Evolutionary conservation across 2,888 invertebrate species (phyloP), one percentile per base, ranked within the genome.

Genomic region (Clistopyga incitator): DNA sequence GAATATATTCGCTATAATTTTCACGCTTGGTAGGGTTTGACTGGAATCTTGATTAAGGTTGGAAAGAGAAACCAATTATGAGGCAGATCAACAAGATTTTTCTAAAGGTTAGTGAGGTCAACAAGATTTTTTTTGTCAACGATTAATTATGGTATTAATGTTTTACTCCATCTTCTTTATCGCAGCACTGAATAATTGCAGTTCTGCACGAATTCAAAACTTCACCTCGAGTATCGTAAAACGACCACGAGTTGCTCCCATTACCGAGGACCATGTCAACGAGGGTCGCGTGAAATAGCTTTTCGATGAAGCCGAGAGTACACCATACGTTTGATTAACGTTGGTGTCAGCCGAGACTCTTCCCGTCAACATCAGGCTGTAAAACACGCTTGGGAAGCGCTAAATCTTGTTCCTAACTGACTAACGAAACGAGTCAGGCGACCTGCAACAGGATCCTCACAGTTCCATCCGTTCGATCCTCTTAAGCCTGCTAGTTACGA

Each of bases 281-380:
- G 3, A 4, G 34, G 4, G 23, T 38, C 29, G 20, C 13, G 47
- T 15, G 47, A 34, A 59, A 34, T 18, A 45, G 34, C 52, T 13
- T 56, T 34, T 59, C 15, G 59, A 68, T 59, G 45, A 34, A n/a
- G 18, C 18, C 59, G 56, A 34, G 38, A 25, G 65, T 42, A 68
- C 59, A 34, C 59, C 45, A 47, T 59, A 47, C 25, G 47, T 47
- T 68, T 77, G 77, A 68, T 67, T 45, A 68, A 77, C 56, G 50
- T 42, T n/a, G 56, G 20, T 77, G 34, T 56, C 34, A 20, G 45
- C 25, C 56, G 45, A 45, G 59, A 52, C 29, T 25, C 34, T 11
- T 15, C 15, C 34, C 15, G 18, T 34, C 47, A 50, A 61, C n/a
- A 64, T n/a, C 34, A n/a, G 34, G 56, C 13, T 56, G 29, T 68